A percentile compares a stretch with the other conserved stretches of the same genome.
Evolutionary conservation across 2,797 vertebrate genomes (phyloP).

Genomic region (Sebastes ruberrimus): DNA sequence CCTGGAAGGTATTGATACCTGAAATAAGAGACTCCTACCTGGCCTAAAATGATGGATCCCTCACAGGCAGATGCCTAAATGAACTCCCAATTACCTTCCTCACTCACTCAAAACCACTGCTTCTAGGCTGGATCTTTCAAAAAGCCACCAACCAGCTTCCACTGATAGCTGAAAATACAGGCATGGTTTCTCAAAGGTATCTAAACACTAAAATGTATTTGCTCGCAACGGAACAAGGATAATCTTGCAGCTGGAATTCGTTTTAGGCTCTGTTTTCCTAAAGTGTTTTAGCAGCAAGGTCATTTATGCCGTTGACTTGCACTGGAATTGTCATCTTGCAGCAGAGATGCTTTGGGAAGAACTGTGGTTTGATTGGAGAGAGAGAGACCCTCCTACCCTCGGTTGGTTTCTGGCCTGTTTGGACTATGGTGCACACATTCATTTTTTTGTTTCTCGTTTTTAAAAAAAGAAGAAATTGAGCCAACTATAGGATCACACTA

Average conservation of each 20-base stretch:
- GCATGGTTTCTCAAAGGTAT: conserved; percentile 66
- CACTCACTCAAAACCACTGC: conserved; percentile 54
- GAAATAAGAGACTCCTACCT: conserved; percentile 49
- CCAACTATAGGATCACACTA: conserved; percentile 77
- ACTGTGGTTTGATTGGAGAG: conserved; percentile 41
- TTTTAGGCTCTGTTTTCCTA: conserved; percentile 32
- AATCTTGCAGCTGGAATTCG: conserved; percentile 51
- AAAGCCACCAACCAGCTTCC: conserved; percentile 46
- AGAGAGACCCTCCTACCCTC: conserved; percentile 59
- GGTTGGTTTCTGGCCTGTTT: conserved; percentile 70
- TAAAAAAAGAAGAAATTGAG: conserved; percentile 32
- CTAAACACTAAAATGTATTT: conserved; percentile 66
- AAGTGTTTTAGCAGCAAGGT: conserved; percentile 56
- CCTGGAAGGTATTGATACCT: conserved; percentile 61
- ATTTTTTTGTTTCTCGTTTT: conserved; percentile 9
- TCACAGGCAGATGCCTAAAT: conserved; percentile 53
- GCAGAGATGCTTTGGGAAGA: conserved; percentile 52
- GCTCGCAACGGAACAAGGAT: conserved; percentile 41
- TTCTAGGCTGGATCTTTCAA: conserved; percentile 56
- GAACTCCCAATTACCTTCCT: conserved; percentile 33
- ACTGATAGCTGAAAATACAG: conserved; percentile 46
- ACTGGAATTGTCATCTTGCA: conserved; percentile 44
- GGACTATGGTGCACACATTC: conserved; percentile 68
- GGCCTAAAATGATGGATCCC: conserved; percentile 54
- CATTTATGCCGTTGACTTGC: conserved; percentile 28